Evolutionary conservation across 2,113 vertebrate species (phyloP), one percentile per base, ranked within the genome.

Genomic region (Cottus gobio): DNA sequence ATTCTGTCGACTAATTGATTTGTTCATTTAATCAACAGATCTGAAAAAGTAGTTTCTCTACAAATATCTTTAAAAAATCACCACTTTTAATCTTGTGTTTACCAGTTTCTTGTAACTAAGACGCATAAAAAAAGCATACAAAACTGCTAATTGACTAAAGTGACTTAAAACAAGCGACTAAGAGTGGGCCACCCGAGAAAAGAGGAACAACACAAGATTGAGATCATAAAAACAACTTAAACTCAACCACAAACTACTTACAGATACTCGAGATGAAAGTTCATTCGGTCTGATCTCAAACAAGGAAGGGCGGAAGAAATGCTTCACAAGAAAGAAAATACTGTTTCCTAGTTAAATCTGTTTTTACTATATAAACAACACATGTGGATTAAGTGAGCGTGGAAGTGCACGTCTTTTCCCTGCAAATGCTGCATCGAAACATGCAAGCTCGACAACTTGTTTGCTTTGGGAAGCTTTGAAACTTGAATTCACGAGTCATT

Each of bases 391-490:
- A 37, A 28, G 60, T 20, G n/a, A 36, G 6, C 22, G 2, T 58
- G 30, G 13, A 63, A 22, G 31, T 52, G 37, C 44, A 50, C 7
- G 0, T 65, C 30, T n/a, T 3, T n/a, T 72, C 60, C 34, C 68
- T 65, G 83, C 34, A 56, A 22, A 58, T 13, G 61, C 10, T 65
- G 11, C 12, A 57, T 69, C 73, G 34, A 71, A 67, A 50, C 70
- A 56, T 2, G 1, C n/a, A 66, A 24, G 26, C 22, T 28, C 30
- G 10, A 36, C n/a, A 37, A 65, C 22, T 34, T 48, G 37, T 28
- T 44, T 75, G 24, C 52, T 26, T 68, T 79, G 18, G 34, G 48
- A 75, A 73, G 44, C 34, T 73, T n/a, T 42, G 1, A 34, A 82
- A 48, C 13, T 65, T 7, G 9, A 26, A 54, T 37, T 70, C 22